Evolutionary conservation across 1,140 invertebrate genomes (phyloP).

Genomic region (Hylyphantes graminicola): DNA sequence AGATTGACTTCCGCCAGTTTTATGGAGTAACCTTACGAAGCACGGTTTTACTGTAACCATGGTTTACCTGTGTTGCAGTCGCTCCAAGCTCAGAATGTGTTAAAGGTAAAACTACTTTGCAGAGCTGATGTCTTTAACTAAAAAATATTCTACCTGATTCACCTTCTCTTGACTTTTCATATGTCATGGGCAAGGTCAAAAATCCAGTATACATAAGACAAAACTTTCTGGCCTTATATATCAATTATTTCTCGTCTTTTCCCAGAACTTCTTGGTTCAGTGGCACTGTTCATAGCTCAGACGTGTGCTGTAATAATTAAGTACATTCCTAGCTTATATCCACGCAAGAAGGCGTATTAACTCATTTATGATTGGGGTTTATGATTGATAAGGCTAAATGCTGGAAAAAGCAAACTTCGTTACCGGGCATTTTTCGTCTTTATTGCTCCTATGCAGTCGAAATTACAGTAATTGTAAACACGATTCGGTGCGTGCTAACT

Average conservation of each 20-base stretch:
- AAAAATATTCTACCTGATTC: too few species aligned
- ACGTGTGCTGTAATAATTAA: slow-evolving; percentile 14
- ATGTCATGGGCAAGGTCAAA: too few species aligned
- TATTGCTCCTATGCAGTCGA: slow-evolving; percentile 14
- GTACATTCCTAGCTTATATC: not conserved
- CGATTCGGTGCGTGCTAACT: slow-evolving; percentile 18
- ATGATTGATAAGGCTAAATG: slow-evolving; percentile 23
- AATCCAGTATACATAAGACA: too few species aligned
- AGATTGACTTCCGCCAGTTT: too few species aligned
- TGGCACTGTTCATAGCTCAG: slow-evolving; percentile 3
- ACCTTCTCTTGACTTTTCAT: too few species aligned
- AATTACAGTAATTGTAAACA: slow-evolving; percentile 37
- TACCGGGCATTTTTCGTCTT: not conserved
- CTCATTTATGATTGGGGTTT: slow-evolving; percentile 19
- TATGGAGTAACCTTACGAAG: too few species aligned
- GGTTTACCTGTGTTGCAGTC: too few species aligned
- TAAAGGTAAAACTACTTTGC: too few species aligned
- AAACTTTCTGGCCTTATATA: not conserved
- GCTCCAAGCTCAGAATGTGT: too few species aligned
- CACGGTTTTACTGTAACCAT: too few species aligned
- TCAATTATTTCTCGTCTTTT: slow-evolving; percentile 30
- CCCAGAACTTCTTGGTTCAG: slow-evolving; percentile 22
- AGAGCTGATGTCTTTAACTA: too few species aligned
- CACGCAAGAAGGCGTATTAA: slow-evolving; percentile 25
- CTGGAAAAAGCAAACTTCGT: not conserved